Conservation (phyloP, 1,140 invertebrate genomes). For the Dinoponera quadriceps region DNA sequence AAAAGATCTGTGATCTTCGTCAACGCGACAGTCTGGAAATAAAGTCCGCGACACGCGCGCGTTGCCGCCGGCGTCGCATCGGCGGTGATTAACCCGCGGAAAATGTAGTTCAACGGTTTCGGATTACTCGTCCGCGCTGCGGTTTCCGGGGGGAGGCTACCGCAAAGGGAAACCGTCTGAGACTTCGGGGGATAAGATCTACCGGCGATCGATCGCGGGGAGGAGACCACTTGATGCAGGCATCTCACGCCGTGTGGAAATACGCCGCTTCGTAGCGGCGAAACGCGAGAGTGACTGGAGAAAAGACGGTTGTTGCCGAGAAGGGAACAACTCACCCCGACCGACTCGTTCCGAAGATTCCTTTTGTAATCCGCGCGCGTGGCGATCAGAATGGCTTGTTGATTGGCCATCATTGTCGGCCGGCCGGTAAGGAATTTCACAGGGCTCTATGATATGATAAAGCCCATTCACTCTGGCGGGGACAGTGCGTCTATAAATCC, state of each 20-base stretch:
- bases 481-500: conserved; percentile 60
- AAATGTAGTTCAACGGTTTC: conserved; percentile 73
- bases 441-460: conserved; percentile 43
- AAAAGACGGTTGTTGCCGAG: background rate
- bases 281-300: background rate
- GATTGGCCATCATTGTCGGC: conserved; percentile 35
- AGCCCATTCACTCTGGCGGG: conserved; percentile 35
- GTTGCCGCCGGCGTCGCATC: conserved; percentile 32
- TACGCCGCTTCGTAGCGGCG: background rate
- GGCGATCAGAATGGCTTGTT: conserved; percentile 43
- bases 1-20: background rate
- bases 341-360: conserved; percentile 1
- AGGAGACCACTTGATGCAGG: background rate
- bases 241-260: too few species aligned
- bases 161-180: conserved; percentile 63
- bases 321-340: conserved; percentile 1
- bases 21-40: background rate
- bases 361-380: conserved; percentile 17
- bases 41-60: background rate
- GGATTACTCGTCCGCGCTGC: conserved; percentile 61
- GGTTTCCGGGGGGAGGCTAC: conserved; percentile 64
- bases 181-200: conserved; percentile 49
- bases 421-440: conserved; percentile 43
- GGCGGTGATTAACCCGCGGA: conserved; percentile 69
- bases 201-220: conserved; percentile 45